These are phyloP conservation scores for Ophioninae sp. DNA, from an alignment of 2,888 invertebrate species.

Conservation along the genomic window DNA sequence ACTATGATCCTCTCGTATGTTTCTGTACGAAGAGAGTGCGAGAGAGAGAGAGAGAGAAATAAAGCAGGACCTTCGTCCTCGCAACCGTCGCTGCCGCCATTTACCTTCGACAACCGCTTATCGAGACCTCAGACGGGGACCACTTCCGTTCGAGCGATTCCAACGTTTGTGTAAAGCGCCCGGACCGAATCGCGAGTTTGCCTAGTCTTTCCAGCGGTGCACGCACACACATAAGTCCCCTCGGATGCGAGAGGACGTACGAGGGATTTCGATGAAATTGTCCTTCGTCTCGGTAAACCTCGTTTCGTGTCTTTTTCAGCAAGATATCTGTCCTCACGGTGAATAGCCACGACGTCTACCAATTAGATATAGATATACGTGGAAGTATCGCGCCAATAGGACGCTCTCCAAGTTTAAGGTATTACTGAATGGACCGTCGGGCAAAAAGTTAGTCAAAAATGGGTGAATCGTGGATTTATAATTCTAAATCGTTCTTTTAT, in stretches of 20 bases:
- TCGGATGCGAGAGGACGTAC: neutral
- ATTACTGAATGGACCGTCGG: too few species aligned
- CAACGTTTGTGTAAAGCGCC: slow-evolving; percentile 49
- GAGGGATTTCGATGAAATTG: slow-evolving; percentile 51
- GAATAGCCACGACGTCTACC: slow-evolving; percentile 33
- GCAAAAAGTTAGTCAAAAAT: too few species aligned
- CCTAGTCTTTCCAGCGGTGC: slow-evolving; percentile 22
- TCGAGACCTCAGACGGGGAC: slow-evolving; percentile 71
- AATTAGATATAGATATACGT: slow-evolving; percentile 16
- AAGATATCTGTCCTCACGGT: slow-evolving; percentile 51
- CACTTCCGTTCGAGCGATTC: slow-evolving; percentile 70
- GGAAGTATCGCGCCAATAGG: neutral
- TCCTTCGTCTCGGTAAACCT: slow-evolving; percentile 59
- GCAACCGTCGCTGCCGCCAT: slow-evolving; percentile 62
- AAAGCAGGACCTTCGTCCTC: slow-evolving; percentile 60
- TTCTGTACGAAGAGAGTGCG: slow-evolving; percentile 25
- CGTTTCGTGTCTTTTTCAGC: slow-evolving; percentile 56
- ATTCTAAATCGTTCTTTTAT: too few species aligned
- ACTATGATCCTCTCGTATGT: slow-evolving; percentile 27
- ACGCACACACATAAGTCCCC: slow-evolving; percentile 6
- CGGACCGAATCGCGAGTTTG: slow-evolving; percentile 30
- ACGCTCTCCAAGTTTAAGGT: neutral
- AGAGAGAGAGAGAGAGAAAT: neutral
- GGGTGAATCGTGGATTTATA: too few species aligned
- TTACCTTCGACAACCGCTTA: slow-evolving; percentile 73